Conservation (phyloP, 2,797 vertebrate species). For the Girardinus metallicus region DNA sequence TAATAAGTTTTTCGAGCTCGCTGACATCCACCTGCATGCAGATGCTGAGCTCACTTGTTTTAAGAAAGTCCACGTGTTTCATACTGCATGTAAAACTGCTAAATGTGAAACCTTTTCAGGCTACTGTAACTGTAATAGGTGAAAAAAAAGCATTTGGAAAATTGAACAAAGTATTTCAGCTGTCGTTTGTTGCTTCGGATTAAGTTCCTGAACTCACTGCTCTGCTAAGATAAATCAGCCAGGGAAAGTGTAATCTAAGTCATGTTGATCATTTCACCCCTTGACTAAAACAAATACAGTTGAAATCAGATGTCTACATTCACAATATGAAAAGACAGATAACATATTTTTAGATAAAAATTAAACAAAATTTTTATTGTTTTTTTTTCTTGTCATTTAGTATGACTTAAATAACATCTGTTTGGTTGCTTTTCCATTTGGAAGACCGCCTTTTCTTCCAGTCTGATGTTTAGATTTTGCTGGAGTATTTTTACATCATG, state of each 20-base stretch:
- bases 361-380: not conserved
- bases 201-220: slow-evolving; percentile 50
- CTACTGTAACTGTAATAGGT: not conserved
- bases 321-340: not conserved
- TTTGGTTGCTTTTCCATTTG: not conserved
- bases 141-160: not conserved
- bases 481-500: not conserved
- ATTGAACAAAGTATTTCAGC: slow-evolving; percentile 33
- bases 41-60: slow-evolving; percentile 34
- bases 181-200: slow-evolving; percentile 39
- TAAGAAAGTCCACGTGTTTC: slow-evolving; percentile 39
- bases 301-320: not conserved
- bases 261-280: not conserved
- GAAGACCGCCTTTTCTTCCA: not conserved
- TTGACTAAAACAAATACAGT: not conserved
- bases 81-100: slow-evolving; percentile 34
- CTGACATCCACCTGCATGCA: slow-evolving; percentile 20
- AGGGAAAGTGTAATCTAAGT: not conserved
- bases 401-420: too few relatives aligned
- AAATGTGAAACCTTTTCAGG: slow-evolving; percentile 54
- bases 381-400: not conserved
- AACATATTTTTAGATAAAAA: not conserved
- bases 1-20: slow-evolving; percentile 29
- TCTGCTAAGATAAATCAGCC: slow-evolving; percentile 52
- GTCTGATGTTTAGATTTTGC: not conserved